A percentile compares a stretch with the other conserved stretches of the same genome.
Conservation (phyloP, 2,888 invertebrate species). For the Dasysyrphus tricinctus region DNA sequence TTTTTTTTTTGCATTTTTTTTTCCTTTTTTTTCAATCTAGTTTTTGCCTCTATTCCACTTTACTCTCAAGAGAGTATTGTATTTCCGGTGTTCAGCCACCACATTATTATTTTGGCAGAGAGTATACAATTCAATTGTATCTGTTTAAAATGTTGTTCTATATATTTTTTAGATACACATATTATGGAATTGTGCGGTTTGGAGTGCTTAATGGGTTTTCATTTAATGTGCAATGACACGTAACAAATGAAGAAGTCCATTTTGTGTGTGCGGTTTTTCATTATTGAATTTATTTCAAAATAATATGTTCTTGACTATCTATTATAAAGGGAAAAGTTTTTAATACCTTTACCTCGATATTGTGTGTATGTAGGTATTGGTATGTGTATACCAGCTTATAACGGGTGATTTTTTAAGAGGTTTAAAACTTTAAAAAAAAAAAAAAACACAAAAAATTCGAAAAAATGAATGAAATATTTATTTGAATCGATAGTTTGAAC, state of each 20-base stretch:
- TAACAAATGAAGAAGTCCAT: constrained; percentile 54
- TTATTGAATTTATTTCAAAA: constrained; percentile 43
- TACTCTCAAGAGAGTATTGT: constrained; percentile 46
- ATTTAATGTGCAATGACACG: constrained; percentile 56
- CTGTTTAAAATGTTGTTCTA: constrained; percentile 45
- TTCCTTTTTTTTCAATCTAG: constrained; percentile 12
- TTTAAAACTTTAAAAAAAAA: too few species aligned
- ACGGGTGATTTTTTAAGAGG: too few species aligned
- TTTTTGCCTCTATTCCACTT: constrained; percentile 23
- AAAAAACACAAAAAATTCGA: too few species aligned
- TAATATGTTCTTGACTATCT: constrained; percentile 9
- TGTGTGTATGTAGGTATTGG: too few species aligned
- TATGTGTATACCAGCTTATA: too few species aligned
- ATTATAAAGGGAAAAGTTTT: too few species aligned
- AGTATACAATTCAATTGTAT: constrained; percentile 57
- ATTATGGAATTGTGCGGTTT: constrained; percentile 32
- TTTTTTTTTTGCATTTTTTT: constrained; percentile 8
- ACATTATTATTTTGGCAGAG: constrained; percentile 70
- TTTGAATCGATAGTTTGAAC: too few species aligned
- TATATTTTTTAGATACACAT: background rate
- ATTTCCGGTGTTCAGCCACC: constrained; percentile 63
- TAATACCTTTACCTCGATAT: too few species aligned
- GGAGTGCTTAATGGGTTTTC: constrained; percentile 60
- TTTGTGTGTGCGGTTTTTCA: constrained; percentile 42
- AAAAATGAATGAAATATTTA: too few species aligned